Evolutionary conservation across 2,888 invertebrate species (phyloP), one percentile per base, ranked within the genome.

Genomic region (Heliconius ethilla): DNA sequence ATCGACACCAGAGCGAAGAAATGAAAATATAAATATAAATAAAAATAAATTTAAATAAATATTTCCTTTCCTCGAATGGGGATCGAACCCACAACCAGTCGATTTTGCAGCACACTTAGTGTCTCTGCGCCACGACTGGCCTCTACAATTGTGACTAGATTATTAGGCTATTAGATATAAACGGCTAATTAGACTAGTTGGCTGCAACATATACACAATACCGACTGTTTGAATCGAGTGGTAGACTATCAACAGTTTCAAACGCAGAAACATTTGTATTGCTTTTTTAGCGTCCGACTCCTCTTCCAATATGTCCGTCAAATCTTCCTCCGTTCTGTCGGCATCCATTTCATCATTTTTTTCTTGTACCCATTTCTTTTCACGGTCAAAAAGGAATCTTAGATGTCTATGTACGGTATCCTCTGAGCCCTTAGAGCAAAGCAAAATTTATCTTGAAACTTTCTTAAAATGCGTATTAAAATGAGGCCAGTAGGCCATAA

Each of bases 191-290:
- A 22, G 51, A 0, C 22, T 51, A 51, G 18, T 51, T 22, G 51
- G 51, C 7, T 45, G 45, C 27, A 27, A 13, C 22, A 63, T 51
- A 70, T 63, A 9, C 10, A 66, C 29, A 55, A 78, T 81, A 82
- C 85, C 83, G 85, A 95, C 95, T 85, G 88, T 90, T 80, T 89
- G 86, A 78, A 95, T 88, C 73, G 93, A 94, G 87, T 95, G 93
- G 82, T 93, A 95, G 9, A 90, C 87, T 84, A 91, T 91, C 33
- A 95, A 83, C 77, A 91, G 73, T 84, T 94, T 95, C 78, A 92
- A 80, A 67, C 89, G 87, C 78, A 85, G 90, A 55, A 95, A 91
- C 85, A 94, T 89, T 81, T 84, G 88, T 77, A 86, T 84, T 25
- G 91, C 87, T 0, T 84, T 81, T 73, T 83, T 84, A 37, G 82